phyloP scores from a whole-genome alignment of 2,888 invertebrate genomes.

The Beris chalybata region DNA sequence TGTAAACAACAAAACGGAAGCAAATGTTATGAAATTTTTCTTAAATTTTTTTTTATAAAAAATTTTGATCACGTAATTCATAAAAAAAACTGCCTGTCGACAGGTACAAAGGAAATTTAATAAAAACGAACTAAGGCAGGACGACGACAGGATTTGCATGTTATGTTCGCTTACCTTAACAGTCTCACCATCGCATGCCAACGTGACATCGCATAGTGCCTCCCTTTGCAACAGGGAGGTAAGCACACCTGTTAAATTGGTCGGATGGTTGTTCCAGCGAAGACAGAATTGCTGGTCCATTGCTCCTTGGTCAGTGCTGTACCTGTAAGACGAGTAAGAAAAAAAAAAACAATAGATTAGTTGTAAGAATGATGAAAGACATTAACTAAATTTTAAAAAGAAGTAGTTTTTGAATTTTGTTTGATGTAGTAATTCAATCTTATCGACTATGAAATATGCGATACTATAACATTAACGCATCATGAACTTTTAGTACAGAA shows the following conservation, averaged over 20 bases:
- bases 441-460: too few relatives aligned
- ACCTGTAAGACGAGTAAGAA: slow-evolving; percentile 45
- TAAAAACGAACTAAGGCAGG: slow-evolving; percentile 8
- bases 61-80: slow-evolving; percentile 26
- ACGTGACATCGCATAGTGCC: slow-evolving; percentile 88
- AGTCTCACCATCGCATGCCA: slow-evolving; percentile 88
- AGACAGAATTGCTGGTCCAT: slow-evolving; percentile 82
- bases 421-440: background rate
- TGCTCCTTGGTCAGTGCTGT: slow-evolving; percentile 62
- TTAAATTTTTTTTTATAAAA: slow-evolving; percentile 17
- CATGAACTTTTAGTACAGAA: too few relatives aligned
- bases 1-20: slow-evolving; percentile 52
- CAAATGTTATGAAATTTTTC: background rate
- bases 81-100: slow-evolving; percentile 14
- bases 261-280: slow-evolving; percentile 93
- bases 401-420: background rate
- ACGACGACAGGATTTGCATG: background rate
- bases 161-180: slow-evolving; percentile 64
- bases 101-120: slow-evolving; percentile 18
- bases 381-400: background rate
- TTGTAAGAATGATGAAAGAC: background rate
- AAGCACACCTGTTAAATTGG: slow-evolving; percentile 86
- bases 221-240: slow-evolving; percentile 84
- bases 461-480: too few relatives aligned
- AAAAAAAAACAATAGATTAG: slow-evolving; percentile 18